phyloP scores from a whole-genome alignment of 2,113 vertebrate genomes.

The Atrichornis clamosus region DNA sequence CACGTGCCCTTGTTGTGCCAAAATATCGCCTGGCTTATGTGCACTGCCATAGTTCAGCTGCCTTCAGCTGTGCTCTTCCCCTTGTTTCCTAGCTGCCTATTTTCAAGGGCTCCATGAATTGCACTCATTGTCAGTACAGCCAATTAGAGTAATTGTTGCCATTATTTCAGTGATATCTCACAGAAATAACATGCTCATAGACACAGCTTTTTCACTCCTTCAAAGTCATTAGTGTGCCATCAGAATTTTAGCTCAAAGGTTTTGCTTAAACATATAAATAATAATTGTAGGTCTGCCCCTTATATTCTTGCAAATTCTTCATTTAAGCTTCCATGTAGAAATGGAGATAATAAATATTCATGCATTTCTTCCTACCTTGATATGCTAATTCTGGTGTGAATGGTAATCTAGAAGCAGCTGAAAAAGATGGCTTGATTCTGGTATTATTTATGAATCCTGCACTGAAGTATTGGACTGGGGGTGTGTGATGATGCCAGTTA shows the following conservation, averaged over 20 bases:
- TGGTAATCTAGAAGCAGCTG: constrained; percentile 68
- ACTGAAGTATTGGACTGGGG: constrained; percentile 36
- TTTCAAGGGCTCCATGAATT: constrained; percentile 6
- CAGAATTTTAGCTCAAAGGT: constrained; percentile 5
- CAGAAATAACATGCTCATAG: constrained; percentile 3
- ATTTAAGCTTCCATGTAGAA: constrained; percentile 57
- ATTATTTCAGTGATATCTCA: constrained; percentile 10
- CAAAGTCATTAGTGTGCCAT: neutral
- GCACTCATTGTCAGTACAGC: neutral
- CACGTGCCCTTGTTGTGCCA: neutral
- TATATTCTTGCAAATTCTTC: constrained; percentile 68
- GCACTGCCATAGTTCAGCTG: neutral
- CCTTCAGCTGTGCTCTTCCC: neutral
- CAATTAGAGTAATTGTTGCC: constrained; percentile 32
- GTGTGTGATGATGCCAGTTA: constrained; percentile 52
- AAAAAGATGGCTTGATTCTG: constrained; percentile 60
- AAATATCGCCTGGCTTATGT: neutral
- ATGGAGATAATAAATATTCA: constrained; percentile 73
- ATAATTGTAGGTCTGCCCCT: constrained; percentile 62
- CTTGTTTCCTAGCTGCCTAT: neutral
- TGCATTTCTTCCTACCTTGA: constrained; percentile 72
- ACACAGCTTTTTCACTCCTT: neutral
- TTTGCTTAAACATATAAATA: constrained; percentile 38
- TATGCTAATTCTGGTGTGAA: constrained; percentile 67
- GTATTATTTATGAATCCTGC: constrained; percentile 71